Percentiles rank a stretch among this genome's conserved stretches.
Evolutionary conservation across 2,113 vertebrate species (phyloP).

Genomic region (Lathamus discolor): DNA sequence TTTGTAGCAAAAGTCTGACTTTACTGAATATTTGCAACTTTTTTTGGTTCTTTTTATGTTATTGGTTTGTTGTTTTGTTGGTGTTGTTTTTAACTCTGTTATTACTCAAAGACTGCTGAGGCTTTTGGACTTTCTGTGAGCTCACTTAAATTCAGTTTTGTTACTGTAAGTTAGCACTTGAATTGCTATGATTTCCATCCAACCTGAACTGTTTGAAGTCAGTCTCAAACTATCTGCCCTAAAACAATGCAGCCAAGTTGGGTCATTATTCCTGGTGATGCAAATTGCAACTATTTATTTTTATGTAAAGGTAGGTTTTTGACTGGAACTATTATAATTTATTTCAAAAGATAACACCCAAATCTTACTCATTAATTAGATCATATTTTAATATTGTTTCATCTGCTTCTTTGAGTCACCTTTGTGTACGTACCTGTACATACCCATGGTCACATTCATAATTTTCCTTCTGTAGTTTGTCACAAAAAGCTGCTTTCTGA

Average conservation of each 20-base stretch:
- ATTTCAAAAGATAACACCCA: background rate
- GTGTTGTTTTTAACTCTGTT: accelerated
- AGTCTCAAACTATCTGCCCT: background rate
- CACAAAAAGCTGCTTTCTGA: background rate
- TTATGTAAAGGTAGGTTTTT: background rate
- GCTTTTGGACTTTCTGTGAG: background rate
- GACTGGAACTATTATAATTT: background rate
- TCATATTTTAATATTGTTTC: background rate
- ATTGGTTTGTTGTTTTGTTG: background rate
- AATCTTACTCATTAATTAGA: background rate
- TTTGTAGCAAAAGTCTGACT: background rate
- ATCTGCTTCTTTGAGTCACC: background rate
- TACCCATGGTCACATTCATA: background rate
- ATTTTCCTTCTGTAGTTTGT: background rate
- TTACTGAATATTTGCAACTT: background rate
- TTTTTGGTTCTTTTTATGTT: background rate
- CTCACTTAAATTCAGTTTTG: background rate
- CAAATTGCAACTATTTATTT: background rate
- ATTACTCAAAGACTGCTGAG: background rate
- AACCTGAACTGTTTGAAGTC: background rate
- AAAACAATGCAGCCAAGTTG: background rate
- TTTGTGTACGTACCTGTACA: background rate
- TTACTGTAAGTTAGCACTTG: background rate
- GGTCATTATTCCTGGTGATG: background rate
- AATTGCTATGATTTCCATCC: background rate